Percentiles rank a stretch among this genome's conserved stretches.
phyloP scores from a whole-genome alignment of 2,888 invertebrate genomes.

The Acrobeloides nanus region DNA sequence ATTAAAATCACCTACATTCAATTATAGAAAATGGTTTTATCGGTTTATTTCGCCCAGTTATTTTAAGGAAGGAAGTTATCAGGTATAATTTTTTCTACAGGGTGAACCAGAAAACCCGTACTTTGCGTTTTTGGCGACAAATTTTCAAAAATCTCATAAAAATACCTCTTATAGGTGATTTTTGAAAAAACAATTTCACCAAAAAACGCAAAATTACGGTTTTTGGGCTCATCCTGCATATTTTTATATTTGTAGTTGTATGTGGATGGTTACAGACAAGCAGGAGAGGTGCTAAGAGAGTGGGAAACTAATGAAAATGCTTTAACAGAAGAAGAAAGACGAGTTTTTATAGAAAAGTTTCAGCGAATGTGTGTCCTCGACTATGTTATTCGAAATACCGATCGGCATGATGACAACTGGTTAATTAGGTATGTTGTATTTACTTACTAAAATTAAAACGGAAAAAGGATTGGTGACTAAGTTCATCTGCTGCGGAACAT shows the following conservation, averaged over 20 bases:
- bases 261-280: constrained; percentile 91
- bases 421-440: constrained; percentile 70
- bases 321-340: constrained; percentile 31
- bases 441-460: not conserved
- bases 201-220: no score
- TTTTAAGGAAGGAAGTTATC: constrained; percentile 46
- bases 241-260: constrained; percentile 72
- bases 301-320: constrained; percentile 36
- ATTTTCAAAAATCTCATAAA: no score
- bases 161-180: no score
- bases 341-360: constrained; percentile 77
- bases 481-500: not conserved
- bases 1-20: constrained; percentile 91
- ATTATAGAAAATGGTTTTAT: constrained; percentile 64
- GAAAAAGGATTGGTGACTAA: not conserved
- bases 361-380: constrained; percentile 61
- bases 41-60: constrained; percentile 24
- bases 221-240: no score
- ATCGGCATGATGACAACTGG: constrained; percentile 96
- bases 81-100: constrained; percentile 19
- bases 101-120: no score
- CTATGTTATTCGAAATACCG: constrained; percentile 49
- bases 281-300: constrained; percentile 85
- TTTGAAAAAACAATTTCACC: no score
- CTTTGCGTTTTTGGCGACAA: no score